Evolutionary conservation across 2,113 vertebrate genomes (phyloP).

Genomic region (Scalopus aquaticus): DNA sequence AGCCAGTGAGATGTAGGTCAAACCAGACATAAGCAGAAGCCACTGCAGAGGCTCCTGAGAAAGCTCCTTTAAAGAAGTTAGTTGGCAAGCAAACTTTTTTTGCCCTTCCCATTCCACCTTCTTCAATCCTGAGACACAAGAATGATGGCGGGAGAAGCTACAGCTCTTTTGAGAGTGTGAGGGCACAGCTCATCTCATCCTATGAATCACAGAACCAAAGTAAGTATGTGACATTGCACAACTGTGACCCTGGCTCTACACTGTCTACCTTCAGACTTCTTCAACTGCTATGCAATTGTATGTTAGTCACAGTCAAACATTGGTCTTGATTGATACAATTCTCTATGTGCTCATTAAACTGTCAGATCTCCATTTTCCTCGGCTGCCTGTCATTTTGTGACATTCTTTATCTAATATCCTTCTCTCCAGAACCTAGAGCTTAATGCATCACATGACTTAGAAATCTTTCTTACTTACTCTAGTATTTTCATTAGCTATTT

Average conservation of each 20-base stretch:
- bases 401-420: neutral
- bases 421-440: neutral
- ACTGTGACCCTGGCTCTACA: too few relatives aligned
- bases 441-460: neutral
- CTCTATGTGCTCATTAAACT: neutral
- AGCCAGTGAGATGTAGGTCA: neutral
- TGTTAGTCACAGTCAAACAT: neutral
- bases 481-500: conserved; percentile 23
- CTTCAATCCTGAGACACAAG: neutral
- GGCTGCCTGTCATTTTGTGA: neutral
- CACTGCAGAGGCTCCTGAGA: neutral
- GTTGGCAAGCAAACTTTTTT: neutral
- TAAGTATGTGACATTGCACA: neutral
- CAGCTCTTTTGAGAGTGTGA: neutral
- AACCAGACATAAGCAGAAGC: neutral
- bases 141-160: neutral
- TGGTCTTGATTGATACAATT: neutral
- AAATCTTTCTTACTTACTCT: neutral
- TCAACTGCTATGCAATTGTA: neutral
- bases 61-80: neutral
- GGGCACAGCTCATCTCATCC: neutral
- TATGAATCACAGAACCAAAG: neutral
- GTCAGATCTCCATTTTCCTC: neutral
- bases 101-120: neutral
- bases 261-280: neutral